phyloP scores from a whole-genome alignment of 2,888 invertebrate genomes.

The Dione vanillae region DNA sequence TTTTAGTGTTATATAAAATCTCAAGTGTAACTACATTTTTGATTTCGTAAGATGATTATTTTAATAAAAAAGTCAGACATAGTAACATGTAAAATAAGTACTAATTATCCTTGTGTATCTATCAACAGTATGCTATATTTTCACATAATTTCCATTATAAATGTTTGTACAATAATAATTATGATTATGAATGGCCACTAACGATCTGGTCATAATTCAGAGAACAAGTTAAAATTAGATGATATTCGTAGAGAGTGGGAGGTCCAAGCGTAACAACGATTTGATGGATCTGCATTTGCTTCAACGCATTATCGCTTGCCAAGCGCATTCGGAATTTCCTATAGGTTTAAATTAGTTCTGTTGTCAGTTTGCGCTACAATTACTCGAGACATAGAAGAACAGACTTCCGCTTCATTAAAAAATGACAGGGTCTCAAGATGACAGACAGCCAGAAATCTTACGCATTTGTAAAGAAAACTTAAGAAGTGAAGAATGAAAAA shows the following conservation, averaged over 20 bases:
- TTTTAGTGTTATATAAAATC: too few relatives aligned
- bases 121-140: background rate
- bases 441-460: constrained; percentile 63
- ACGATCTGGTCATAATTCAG: constrained; percentile 63
- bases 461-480: constrained; percentile 58
- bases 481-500: constrained; percentile 68
- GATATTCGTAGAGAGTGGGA: constrained; percentile 62
- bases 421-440: constrained; percentile 61
- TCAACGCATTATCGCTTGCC: constrained; percentile 54
- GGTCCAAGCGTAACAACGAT: constrained; percentile 59
- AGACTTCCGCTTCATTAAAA: constrained; percentile 60
- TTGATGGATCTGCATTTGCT: constrained; percentile 56
- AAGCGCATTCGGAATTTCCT: constrained; percentile 56
- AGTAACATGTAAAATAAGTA: background rate
- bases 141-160: constrained; percentile 9
- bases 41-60: background rate
- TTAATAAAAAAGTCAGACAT: background rate
- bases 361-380: constrained; percentile 33
- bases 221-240: constrained; percentile 71
- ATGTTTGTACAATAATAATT: constrained; percentile 35
- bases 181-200: constrained; percentile 58
- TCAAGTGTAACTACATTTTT: background rate
- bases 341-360: constrained; percentile 51
- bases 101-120: background rate
- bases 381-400: constrained; percentile 50